A percentile compares a stretch with the other conserved stretches of the same genome.
Evolutionary conservation across 2,888 invertebrate species (phyloP).

Genomic region (Buathra laborator): DNA sequence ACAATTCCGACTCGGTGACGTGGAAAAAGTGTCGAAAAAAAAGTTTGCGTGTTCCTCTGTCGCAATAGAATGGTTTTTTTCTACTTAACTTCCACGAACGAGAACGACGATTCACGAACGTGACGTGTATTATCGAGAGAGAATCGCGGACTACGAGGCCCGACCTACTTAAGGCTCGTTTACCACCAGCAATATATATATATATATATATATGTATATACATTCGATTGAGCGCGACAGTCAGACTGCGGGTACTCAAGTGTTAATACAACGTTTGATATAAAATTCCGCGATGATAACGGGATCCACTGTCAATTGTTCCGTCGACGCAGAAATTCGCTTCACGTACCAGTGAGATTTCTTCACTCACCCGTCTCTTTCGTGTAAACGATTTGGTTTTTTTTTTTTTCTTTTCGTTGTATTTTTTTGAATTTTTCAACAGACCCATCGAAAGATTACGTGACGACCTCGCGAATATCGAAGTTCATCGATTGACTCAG

Average conservation of each 20-base stretch:
- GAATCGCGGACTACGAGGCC: constrained; percentile 21
- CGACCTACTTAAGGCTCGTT: constrained; percentile 45
- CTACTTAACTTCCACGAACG: constrained; percentile 21
- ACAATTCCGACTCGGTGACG: constrained; percentile 12
- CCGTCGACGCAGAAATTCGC: constrained; percentile 8
- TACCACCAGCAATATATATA: constrained; percentile 8
- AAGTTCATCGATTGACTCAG: constrained; percentile 12
- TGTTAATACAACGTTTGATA: constrained; percentile 20
- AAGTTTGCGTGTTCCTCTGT: constrained; percentile 38
- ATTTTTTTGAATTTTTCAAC: constrained; percentile 10
- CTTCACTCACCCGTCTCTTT: neutral
- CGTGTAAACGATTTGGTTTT: neutral
- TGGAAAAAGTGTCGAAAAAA: constrained; percentile 3
- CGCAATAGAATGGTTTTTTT: constrained; percentile 21
- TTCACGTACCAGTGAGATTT: constrained; percentile 28
- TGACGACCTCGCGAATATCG: constrained; percentile 18
- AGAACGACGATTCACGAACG: constrained; percentile 41
- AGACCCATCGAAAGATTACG: neutral
- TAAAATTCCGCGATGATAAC: constrained; percentile 26
- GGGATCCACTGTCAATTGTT: neutral
- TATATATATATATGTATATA: constrained; percentile 14
- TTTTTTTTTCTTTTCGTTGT: neutral
- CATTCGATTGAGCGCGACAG: constrained; percentile 19
- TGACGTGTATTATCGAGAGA: constrained; percentile 42
- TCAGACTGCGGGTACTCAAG: constrained; percentile 45